Evolutionary conservation across 2,888 invertebrate species (phyloP).

Genomic region (Ornithoptera alexandrae): DNA sequence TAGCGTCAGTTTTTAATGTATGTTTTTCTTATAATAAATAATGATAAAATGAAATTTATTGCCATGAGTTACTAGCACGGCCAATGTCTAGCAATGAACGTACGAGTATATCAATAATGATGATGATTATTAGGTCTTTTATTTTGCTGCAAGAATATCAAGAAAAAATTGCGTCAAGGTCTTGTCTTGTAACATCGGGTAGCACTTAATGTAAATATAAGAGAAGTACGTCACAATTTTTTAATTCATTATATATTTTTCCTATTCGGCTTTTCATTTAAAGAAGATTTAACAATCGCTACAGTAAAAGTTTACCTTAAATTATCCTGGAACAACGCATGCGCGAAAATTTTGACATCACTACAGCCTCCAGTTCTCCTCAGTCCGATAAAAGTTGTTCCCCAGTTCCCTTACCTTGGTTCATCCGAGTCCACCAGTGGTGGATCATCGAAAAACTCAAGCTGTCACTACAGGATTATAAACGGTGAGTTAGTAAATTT

Average conservation of each 20-base stretch:
- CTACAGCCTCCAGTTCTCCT: slow-evolving; percentile 37
- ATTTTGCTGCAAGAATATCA: not conserved
- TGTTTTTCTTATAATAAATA: not conserved
- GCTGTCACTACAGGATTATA: slow-evolving; percentile 24
- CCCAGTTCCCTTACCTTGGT: not conserved
- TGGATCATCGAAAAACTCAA: slow-evolving; percentile 16
- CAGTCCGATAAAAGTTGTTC: slow-evolving; percentile 37
- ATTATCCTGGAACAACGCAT: slow-evolving; percentile 41
- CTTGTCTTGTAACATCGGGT: too few species aligned
- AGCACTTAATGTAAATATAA: not conserved
- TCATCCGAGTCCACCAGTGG: not conserved
- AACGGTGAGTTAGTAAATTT: slow-evolving; percentile 11
- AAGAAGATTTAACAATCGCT: slow-evolving; percentile 11
- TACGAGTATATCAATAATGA: too few species aligned
- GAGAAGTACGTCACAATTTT: not conserved
- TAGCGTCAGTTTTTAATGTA: not conserved
- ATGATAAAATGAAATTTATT: too few species aligned
- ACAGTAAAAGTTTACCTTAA: slow-evolving; percentile 33
- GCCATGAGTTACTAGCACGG: too few species aligned
- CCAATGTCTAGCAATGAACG: too few species aligned
- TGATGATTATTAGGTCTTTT: too few species aligned
- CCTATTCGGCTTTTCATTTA: not conserved
- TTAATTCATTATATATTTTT: not conserved
- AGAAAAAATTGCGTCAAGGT: not conserved
- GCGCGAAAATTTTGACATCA: slow-evolving; percentile 51